Base-by-base conservation (phyloP, 2,888 invertebrate genomes). In the Rhagium mordax region DNA sequence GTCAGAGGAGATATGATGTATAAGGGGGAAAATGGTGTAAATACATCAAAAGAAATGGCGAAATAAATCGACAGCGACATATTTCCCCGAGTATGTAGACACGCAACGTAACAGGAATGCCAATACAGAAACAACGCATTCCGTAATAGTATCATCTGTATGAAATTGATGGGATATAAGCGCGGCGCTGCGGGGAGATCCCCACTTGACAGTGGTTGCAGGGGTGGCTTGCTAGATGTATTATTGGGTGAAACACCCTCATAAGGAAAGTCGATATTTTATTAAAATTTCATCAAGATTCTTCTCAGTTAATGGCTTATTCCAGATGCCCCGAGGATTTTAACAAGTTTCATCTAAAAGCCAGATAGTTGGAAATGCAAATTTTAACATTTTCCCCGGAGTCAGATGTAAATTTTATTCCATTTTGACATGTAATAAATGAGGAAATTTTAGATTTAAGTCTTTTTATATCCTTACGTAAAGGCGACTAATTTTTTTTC, bases 201-300 rank as follows among this genome's bases (percentile, higher is more conserved):
- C 18, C 16, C 33, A 33, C 29, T 59, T 29, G 51, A 20, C 51
- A 16, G n/a, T 29, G 29, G 24, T 27, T 16, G 29, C 27, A 48
- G 16, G 64, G 64, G 24, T 48, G 18, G 13, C 20, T 33, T 51
- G 21, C 48, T 60, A 15, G 57, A 57, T 57, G 20, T 47, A 51
- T 29, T 29, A 21, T 29, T 27, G 53, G 57, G 49, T 21, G 59
- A 49, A 59, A 60, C 60, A 21, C 48, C 60, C 60, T 48, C 48
- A 20, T 6, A 27, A 21, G 61, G 3, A 21, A 48, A 21, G 51
- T 48, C 70, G 55, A 53, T 62, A 33, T 70, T 70, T 70, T 70
- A 70, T 70, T 70, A 70, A 70, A 70, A 53, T 70, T 69, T 41
- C 70, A 62, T 70, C 70, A 53, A 18, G 18, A 62, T 53, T 49